Percentiles rank a stretch among this genome's conserved stretches.
Evolutionary conservation across 2,888 invertebrate species (phyloP).

Genomic region (Mimas tiliae): DNA sequence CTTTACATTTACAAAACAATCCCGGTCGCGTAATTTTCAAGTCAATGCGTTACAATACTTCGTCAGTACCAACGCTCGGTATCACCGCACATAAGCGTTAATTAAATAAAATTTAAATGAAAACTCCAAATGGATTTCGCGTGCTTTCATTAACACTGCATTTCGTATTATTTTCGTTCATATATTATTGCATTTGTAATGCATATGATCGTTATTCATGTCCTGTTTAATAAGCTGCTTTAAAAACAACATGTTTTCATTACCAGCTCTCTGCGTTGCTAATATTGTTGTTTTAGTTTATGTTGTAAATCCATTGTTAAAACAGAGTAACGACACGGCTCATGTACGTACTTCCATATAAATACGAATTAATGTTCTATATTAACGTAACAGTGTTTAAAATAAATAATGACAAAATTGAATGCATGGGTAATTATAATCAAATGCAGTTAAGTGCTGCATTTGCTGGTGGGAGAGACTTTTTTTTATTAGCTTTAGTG

Average conservation of each 20-base stretch:
- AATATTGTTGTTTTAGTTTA: constrained; percentile 64
- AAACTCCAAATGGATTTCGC: constrained; percentile 83
- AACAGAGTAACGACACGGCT: constrained; percentile 20
- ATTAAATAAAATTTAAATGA: constrained; percentile 85
- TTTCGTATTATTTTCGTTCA: constrained; percentile 79
- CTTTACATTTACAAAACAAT: background rate
- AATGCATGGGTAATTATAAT: too few relatives aligned
- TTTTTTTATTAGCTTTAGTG: too few relatives aligned
- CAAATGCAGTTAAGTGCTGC: too few relatives aligned
- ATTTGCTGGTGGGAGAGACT: too few relatives aligned
- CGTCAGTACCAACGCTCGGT: constrained; percentile 2
- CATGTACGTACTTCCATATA: constrained; percentile 11
- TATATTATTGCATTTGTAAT: constrained; percentile 75
- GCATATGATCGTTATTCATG: constrained; percentile 75
- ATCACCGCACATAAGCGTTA: constrained; percentile 64
- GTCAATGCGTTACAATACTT: constrained; percentile 1
- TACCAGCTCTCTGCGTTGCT: constrained; percentile 57
- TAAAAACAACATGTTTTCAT: constrained; percentile 83
- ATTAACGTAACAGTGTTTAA: background rate
- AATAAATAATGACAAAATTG: background rate
- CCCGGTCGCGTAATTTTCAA: background rate
- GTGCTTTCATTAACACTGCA: constrained; percentile 81
- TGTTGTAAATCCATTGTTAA: constrained; percentile 49
- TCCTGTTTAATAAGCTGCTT: constrained; percentile 79
- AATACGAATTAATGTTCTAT: constrained; percentile 20